These are phyloP conservation scores for Anthopleura xanthogrammica DNA, from an alignment of 92 coral and sea anemone genomes.

Conservation along the genomic window DNA sequence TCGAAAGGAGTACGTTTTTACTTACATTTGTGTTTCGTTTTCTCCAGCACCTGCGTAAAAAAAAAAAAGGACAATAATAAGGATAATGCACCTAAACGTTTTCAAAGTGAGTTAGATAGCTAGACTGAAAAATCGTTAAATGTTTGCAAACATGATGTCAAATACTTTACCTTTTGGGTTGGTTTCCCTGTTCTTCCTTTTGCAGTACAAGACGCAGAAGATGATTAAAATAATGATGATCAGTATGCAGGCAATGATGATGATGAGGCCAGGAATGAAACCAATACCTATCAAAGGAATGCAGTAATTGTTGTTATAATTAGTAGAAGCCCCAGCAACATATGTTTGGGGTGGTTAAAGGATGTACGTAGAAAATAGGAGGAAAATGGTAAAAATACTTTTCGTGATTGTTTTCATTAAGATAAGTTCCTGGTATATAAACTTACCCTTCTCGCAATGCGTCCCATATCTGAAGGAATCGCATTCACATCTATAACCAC, in stretches of 20 bases:
- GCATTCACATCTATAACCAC: background rate
- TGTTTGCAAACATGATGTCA: background rate
- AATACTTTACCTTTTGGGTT: conserved; percentile 14
- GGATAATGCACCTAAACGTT: too few relatives aligned
- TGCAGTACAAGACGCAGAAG: conserved; percentile 14
- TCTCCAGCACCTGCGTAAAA: background rate
- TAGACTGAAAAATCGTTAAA: background rate
- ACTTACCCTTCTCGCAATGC: conserved; percentile 1
- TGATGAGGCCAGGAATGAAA: conserved; percentile 27
- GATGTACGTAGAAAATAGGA: too few relatives aligned
- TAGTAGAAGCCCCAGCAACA: background rate
- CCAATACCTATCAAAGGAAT: conserved; percentile 17
- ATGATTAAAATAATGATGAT: conserved; percentile 10
- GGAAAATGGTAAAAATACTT: too few relatives aligned
- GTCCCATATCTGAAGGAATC: background rate
- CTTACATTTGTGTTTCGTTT: conserved; percentile 11
- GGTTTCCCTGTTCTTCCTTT: background rate
- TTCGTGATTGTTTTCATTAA: too few relatives aligned
- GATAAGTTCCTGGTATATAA: too few relatives aligned
- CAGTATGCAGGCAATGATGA: conserved; percentile 23
- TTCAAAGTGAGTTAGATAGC: background rate
- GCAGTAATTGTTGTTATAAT: background rate
- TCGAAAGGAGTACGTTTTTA: background rate
- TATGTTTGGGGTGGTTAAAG: too few relatives aligned
- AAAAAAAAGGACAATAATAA: background rate